Percentiles rank a stretch among this genome's conserved stretches.
Evolutionary conservation across 2,888 invertebrate genomes (phyloP).

Genomic region (Ichneumon xanthorius): DNA sequence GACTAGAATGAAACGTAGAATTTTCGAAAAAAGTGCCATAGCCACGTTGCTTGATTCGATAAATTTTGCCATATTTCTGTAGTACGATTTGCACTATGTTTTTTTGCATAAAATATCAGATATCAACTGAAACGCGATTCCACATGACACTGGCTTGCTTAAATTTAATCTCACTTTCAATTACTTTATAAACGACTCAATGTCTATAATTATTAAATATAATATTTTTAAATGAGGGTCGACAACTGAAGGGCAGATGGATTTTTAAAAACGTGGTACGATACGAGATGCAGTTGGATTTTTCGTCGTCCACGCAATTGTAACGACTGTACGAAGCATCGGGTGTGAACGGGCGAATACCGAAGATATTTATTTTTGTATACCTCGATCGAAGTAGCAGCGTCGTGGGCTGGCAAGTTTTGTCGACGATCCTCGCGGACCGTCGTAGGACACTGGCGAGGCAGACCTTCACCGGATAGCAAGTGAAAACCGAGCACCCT

Average conservation of each 20-base stretch:
- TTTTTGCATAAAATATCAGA: neutral
- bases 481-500: neutral
- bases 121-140: neutral
- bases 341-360: neutral
- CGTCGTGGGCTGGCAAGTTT: neutral
- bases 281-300: neutral
- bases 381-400: slow-evolving; percentile 7
- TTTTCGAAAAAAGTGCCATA: neutral
- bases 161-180: slow-evolving; percentile 58
- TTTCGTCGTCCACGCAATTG: neutral
- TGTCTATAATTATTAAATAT: slow-evolving; percentile 27
- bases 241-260: slow-evolving; percentile 32
- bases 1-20: neutral
- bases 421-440: neutral
- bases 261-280: neutral
- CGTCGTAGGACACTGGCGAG: neutral
- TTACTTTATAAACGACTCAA: slow-evolving; percentile 28
- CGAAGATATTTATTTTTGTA: neutral
- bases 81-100: neutral
- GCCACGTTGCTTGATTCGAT: neutral
- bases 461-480: neutral
- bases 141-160: slow-evolving; percentile 16
- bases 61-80: neutral
- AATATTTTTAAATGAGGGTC: slow-evolving; percentile 24
- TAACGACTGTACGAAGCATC: neutral